Percentiles rank a stretch among this genome's conserved stretches.
These are phyloP conservation scores for Drosophila equinoxialis DNA, from an alignment of 1,140 invertebrate genomes.

Conservation along the genomic window DNA sequence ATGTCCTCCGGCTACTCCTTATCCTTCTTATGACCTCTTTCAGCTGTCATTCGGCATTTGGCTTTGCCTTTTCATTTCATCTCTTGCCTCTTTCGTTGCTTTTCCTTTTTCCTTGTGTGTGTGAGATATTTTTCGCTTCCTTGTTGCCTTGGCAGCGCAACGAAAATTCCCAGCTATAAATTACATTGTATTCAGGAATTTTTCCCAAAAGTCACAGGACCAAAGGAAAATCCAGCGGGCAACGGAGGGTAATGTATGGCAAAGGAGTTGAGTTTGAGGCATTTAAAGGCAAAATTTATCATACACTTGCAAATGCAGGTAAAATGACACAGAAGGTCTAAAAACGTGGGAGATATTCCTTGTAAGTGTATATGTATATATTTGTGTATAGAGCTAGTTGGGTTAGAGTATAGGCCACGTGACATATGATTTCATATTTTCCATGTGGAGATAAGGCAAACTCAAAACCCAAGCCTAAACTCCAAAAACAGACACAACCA, in stretches of 20 bases:
- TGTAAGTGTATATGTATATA: neutral
- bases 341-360: neutral
- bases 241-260: constrained; percentile 14
- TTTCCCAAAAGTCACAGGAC: constrained; percentile 30
- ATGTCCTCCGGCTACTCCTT: neutral
- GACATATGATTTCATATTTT: constrained; percentile 62
- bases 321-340: neutral
- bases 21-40: neutral
- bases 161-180: constrained; percentile 66
- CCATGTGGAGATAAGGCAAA: constrained; percentile 40
- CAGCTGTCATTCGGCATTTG: neutral
- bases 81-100: neutral
- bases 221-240: constrained; percentile 27
- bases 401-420: constrained; percentile 17
- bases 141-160: constrained; percentile 56
- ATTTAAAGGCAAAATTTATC: neutral
- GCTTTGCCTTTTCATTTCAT: neutral
- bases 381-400: neutral
- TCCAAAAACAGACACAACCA: neutral
- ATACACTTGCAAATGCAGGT: neutral
- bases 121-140: constrained; percentile 38
- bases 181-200: constrained; percentile 76
- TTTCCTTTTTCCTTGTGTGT: constrained; percentile 6
- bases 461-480: constrained; percentile 22
- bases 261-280: constrained; percentile 31